Percentiles rank a stretch among this genome's conserved stretches.
phyloP scores from a whole-genome alignment of 2,113 vertebrate species.

The Nothobranchius kuhntae region DNA sequence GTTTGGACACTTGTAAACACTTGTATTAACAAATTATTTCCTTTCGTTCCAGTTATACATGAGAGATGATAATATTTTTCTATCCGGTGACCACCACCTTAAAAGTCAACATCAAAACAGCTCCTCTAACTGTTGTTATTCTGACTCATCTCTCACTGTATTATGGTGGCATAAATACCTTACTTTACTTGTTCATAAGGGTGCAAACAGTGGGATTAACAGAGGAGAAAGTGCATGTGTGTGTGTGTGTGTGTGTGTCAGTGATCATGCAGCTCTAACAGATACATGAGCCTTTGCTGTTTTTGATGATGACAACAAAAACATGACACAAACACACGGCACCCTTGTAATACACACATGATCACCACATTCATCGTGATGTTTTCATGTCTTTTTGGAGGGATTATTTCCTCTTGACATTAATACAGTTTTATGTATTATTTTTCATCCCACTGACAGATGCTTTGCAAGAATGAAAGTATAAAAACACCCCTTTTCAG shows the following conservation, averaged over 20 bases:
- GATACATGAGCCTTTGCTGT: constrained; percentile 47
- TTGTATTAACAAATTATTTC: too few species aligned
- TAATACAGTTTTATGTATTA: constrained; percentile 27
- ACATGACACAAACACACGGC: constrained; percentile 20
- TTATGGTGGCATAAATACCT: constrained; percentile 56
- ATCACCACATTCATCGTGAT: constrained; percentile 23
- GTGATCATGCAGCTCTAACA: constrained; percentile 43
- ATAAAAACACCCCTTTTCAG: constrained; percentile 36
- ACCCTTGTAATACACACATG: constrained; percentile 20
- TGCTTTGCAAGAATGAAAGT: constrained; percentile 31
- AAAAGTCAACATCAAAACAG: constrained; percentile 59
- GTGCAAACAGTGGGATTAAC: constrained; percentile 64
- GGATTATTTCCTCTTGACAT: constrained; percentile 49
- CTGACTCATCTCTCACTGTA: constrained; percentile 38
- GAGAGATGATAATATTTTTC: constrained; percentile 22
- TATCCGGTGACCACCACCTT: constrained; percentile 32
- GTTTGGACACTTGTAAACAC: too few species aligned
- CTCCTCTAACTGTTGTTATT: constrained; percentile 51
- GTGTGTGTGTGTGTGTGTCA: constrained; percentile 15
- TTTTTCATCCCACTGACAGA: constrained; percentile 53
- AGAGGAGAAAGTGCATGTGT: background rate
- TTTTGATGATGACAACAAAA: constrained; percentile 44
- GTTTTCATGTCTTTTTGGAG: constrained; percentile 36
- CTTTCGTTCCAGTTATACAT: constrained; percentile 35
- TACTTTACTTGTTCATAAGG: constrained; percentile 13